phyloP scores from a whole-genome alignment of 2,113 vertebrate species.

The Egretta garzetta region DNA sequence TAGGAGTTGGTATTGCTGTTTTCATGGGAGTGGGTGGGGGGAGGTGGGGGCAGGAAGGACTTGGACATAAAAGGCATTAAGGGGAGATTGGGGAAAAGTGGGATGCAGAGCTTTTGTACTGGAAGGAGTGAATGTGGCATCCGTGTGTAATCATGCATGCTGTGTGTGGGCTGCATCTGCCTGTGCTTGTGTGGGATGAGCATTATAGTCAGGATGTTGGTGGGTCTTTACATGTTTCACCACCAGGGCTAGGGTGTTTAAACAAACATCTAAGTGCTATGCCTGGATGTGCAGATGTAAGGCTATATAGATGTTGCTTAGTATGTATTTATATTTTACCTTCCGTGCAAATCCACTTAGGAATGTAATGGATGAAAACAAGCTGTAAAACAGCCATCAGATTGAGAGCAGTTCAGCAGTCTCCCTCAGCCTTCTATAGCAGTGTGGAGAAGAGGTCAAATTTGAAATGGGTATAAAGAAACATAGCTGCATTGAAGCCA shows the following conservation, averaged over 20 bases:
- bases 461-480: not conserved
- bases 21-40: not conserved
- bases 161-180: not conserved
- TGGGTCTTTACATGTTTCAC: not conserved
- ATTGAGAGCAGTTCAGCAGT: not conserved
- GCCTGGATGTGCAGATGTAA: not conserved
- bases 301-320: not conserved
- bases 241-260: not conserved
- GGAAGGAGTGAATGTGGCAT: not conserved
- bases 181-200: not conserved
- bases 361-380: not conserved
- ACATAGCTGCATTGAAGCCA: not conserved
- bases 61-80: not conserved
- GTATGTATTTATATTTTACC: not conserved
- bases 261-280: not conserved
- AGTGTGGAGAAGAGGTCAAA: not conserved
- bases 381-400: not conserved
- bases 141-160: fast-evolving
- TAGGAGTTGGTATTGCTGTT: not conserved
- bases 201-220: not conserved
- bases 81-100: not conserved
- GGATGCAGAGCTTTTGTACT: not conserved
- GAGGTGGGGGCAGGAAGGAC: not conserved
- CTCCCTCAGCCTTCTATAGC: not conserved
- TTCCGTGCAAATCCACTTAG: not conserved